phyloP scores from a whole-genome alignment of 2,113 vertebrate species.

The Pterocles gutturalis region DNA sequence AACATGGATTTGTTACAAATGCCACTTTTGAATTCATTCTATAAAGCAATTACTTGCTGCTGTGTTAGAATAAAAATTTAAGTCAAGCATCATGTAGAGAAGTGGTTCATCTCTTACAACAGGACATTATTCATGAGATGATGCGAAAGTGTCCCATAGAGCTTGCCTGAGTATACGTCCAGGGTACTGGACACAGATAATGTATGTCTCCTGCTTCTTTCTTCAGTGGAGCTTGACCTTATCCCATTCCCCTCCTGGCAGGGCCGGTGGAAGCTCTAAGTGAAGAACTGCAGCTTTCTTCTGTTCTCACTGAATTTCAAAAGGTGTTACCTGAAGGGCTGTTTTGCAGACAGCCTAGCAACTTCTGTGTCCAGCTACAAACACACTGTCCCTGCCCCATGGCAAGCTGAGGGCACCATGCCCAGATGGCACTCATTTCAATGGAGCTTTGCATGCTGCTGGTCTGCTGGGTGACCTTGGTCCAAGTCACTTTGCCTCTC shows the following conservation, averaged over 20 bases:
- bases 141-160: neutral
- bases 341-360: neutral
- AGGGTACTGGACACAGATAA: neutral
- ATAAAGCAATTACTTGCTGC: neutral
- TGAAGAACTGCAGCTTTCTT: neutral
- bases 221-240: neutral
- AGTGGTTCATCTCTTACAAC: neutral
- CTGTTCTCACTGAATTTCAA: neutral
- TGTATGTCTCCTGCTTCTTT: neutral
- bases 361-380: neutral
- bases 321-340: neutral
- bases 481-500: neutral
- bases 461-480: neutral
- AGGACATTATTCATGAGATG: neutral
- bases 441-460: accelerated
- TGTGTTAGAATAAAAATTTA: neutral
- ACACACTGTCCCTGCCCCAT: accelerated
- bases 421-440: neutral
- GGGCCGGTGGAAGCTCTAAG: accelerated
- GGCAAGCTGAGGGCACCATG: accelerated
- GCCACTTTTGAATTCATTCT: neutral
- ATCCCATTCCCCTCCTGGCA: neutral
- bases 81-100: neutral
- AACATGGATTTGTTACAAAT: neutral
- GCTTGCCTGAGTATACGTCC: neutral